A percentile compares a stretch with the other conserved stretches of the same genome.
These are phyloP conservation scores for Drosophila orosa DNA, from an alignment of 1,140 invertebrate genomes.

Conservation along the genomic window DNA sequence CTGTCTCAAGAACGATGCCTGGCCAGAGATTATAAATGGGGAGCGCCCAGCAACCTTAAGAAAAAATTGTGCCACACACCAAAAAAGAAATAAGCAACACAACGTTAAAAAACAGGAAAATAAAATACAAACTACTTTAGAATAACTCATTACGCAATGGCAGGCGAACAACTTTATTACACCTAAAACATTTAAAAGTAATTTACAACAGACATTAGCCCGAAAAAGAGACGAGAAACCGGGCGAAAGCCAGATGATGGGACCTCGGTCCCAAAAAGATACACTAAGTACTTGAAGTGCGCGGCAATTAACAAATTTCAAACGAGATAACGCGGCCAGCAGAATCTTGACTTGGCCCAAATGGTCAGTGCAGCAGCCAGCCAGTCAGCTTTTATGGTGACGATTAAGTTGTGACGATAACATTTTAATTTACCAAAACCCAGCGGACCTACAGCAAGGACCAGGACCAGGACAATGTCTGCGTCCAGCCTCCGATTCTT, in stretches of 20 bases:
- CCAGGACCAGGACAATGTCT: constrained; percentile 40
- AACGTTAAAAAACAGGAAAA: constrained; percentile 14
- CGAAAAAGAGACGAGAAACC: constrained; percentile 38
- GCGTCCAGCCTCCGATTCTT: constrained; percentile 35
- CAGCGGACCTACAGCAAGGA: constrained; percentile 69
- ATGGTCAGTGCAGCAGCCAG: constrained; percentile 53
- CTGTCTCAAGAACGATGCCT: constrained; percentile 50
- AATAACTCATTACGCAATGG: constrained; percentile 77
- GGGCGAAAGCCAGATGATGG: constrained; percentile 49
- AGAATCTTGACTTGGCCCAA: constrained; percentile 57
- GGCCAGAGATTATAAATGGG: constrained; percentile 44
- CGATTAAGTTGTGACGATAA: constrained; percentile 81
- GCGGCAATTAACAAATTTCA: constrained; percentile 81
- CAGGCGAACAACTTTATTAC: constrained; percentile 77
- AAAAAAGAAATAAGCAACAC: constrained; percentile 14
- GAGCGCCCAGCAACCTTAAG: constrained; percentile 10
- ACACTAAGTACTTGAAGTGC: constrained; percentile 79
- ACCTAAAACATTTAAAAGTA: constrained; percentile 76
- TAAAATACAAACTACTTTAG: constrained; percentile 52
- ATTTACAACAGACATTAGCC: constrained; percentile 75
- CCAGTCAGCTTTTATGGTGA: constrained; percentile 58
- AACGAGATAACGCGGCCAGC: constrained; percentile 60
- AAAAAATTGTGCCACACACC: constrained; percentile 46
- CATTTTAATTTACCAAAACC: constrained; percentile 69
- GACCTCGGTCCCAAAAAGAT: constrained; percentile 58